Evolutionary conservation across 2,113 vertebrate genomes (phyloP).

Genomic region (Solea senegalensis): DNA sequence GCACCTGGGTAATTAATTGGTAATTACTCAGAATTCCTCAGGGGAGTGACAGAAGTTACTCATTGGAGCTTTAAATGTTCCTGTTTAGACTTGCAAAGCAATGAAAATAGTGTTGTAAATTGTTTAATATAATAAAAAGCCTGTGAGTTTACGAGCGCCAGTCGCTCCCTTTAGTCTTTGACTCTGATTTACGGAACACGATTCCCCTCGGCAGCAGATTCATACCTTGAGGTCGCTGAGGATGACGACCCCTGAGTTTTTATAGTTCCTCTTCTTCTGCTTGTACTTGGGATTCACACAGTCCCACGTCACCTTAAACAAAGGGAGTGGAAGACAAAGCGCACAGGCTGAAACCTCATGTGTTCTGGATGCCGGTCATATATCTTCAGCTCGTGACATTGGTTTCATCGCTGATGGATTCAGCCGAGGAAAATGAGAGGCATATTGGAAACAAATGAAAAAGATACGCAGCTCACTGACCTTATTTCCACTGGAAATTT

Average conservation of each 20-base stretch:
- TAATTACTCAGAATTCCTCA: too few relatives aligned
- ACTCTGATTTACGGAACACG: background rate
- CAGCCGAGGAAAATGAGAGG: slow-evolving; percentile 30
- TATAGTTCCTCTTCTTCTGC: slow-evolving; percentile 92
- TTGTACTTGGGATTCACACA: slow-evolving; percentile 96
- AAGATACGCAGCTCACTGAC: slow-evolving; percentile 75
- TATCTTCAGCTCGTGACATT: slow-evolving; percentile 23
- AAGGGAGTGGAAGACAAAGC: slow-evolving; percentile 19
- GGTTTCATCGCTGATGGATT: slow-evolving; percentile 37
- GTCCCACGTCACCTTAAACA: slow-evolving; percentile 88
- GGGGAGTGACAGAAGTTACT: too few relatives aligned
- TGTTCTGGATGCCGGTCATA: slow-evolving; percentile 3
- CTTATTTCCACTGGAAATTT: slow-evolving; percentile 87
- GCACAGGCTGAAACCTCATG: slow-evolving; percentile 17
- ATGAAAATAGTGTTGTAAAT: too few relatives aligned
- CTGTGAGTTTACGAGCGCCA: too few relatives aligned
- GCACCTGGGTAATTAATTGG: too few relatives aligned
- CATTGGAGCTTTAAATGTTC: too few relatives aligned
- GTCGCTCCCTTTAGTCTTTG: too few relatives aligned
- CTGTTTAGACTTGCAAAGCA: too few relatives aligned
- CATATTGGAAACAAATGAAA: slow-evolving; percentile 47
- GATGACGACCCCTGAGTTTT: slow-evolving; percentile 92
- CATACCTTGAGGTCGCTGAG: slow-evolving; percentile 91
- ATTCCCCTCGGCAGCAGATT: slow-evolving; percentile 4
- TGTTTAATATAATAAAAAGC: too few relatives aligned